Base-by-base conservation (phyloP, 1,140 invertebrate species). In the Aphelenchoides fujianensis region DNA sequence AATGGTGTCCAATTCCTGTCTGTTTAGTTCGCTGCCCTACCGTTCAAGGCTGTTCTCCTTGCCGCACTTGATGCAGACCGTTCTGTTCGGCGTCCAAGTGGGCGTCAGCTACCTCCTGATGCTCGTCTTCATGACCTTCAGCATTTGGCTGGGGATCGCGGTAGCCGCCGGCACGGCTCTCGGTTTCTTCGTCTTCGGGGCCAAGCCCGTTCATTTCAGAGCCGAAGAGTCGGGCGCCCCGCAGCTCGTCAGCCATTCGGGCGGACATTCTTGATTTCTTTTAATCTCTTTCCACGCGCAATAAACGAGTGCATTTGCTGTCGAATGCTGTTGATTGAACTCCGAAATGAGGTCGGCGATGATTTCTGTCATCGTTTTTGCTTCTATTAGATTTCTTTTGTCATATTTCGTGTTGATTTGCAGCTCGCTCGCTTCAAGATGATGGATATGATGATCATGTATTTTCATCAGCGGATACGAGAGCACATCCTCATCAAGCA, bases 121-220 rank as follows among this genome's bases (percentile, higher is more conserved):
- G 94, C 86, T 97, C 85, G 91, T 95, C 68, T 95, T 96, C 86
- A 97, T 97, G 94, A 96, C 93, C 0, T 97, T 94, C 88, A 95
- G 95, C 83, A 89, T 91, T 19, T 96, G 92, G 91, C 88, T 96
- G 28, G 94, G 93, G 81, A 74, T 94, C 30, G 91, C 91, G 1
- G 90, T 96, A 16, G 89, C 93, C 0, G 81, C 94, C 2, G 94
- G 94, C 2, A 90, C 92, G 2, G 92, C 90, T 0, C 86, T 91
- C 16, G 94, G 94, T 1, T 96, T 94, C 85, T 96, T 96, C 85
- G 86, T 93, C 34, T 96, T 96, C 84, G 93, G 93, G 0, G 63
- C 63, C 0, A 34, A 3, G 34, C 63, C 63, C 1, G 32, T 35
- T 1, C 28, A 34, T 19, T 59, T 59, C 5, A 7, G 23, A 7